These are phyloP conservation scores for Zaprionus obscuricornis DNA, from an alignment of 2,888 invertebrate genomes.

Conservation along the genomic window DNA sequence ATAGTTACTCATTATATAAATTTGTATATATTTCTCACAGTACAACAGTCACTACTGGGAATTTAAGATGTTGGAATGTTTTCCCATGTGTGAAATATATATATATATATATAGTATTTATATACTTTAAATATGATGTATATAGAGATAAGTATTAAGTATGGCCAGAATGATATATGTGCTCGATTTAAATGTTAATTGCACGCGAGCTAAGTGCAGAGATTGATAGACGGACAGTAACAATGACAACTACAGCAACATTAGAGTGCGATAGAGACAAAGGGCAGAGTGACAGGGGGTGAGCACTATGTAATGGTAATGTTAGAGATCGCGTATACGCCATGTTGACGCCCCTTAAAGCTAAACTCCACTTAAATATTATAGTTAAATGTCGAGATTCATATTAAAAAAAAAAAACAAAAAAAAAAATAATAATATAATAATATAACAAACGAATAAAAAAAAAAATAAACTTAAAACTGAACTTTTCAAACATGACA, in stretches of 20 bases:
- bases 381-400: slow-evolving; percentile 62
- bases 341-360: slow-evolving; percentile 9
- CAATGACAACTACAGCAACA: too few species aligned
- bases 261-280: neutral
- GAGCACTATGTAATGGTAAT: too few species aligned
- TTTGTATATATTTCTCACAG: slow-evolving; percentile 10
- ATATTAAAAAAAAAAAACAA: slow-evolving; percentile 36
- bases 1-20: too few species aligned
- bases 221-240: slow-evolving; percentile 5
- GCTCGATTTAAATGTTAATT: slow-evolving; percentile 58
- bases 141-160: too few species aligned
- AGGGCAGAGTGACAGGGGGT: too few species aligned
- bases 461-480: slow-evolving; percentile 10
- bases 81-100: slow-evolving; percentile 13
- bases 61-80: too few species aligned
- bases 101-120: too few species aligned
- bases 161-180: slow-evolving; percentile 52
- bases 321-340: slow-evolving; percentile 29
- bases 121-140: too few species aligned
- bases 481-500: slow-evolving; percentile 44
- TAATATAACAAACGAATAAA: slow-evolving; percentile 23
- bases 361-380: slow-evolving; percentile 35
- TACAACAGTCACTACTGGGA: too few species aligned
- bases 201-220: slow-evolving; percentile 52
- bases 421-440: slow-evolving; percentile 24